Base-by-base conservation (phyloP, 1,140 invertebrate species). In the Popillia japonica region DNA sequence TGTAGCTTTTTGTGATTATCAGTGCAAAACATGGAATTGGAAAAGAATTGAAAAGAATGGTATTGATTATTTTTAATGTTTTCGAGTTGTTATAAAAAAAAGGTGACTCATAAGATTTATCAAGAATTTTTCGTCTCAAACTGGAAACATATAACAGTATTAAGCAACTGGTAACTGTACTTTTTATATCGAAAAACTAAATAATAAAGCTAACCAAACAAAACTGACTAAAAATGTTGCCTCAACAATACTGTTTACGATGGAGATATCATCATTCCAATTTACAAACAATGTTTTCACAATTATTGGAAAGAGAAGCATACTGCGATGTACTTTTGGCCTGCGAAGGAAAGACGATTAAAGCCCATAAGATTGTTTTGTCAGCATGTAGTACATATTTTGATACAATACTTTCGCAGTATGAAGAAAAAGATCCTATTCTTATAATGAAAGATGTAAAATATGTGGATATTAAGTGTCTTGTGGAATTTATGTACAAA, bases 401-500 rank as follows among this genome's bases (percentile, higher is more conserved):
- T 83, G 95, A 96, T 86, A 91, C 93, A 78, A 92, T 97, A 82
- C 93, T 98, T 81, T 94, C 94, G 76, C 94, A 96, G 78, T 96
- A 96, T 87, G 94, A 96, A 87, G 94, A 95, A 87, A 94, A 94
- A 83, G 93, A 95, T 87, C 94, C 94, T 72, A 95, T 96, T 80
- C 91, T 95, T 74, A 95, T 96, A 80, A 91, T 96, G 88, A 94
- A 94, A 87, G 94, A 95, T 88, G 93, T 95, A 77, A 94, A 93
- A 87, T 96, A 93, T 88, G 90, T 91, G 78, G 94, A 96, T 88
- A 92, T 96, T 80, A 94, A 94, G 89, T 94, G 93, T 68, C 90
- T 98, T 75, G 94, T 98, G 76, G 94, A 96, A 85, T 98, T 97
- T 86, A 98, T 98, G 96, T 98, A 98, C 87, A 95, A 95, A 86